phyloP scores from a whole-genome alignment of 1,140 invertebrate species.

The Lepidurus couesii region DNA sequence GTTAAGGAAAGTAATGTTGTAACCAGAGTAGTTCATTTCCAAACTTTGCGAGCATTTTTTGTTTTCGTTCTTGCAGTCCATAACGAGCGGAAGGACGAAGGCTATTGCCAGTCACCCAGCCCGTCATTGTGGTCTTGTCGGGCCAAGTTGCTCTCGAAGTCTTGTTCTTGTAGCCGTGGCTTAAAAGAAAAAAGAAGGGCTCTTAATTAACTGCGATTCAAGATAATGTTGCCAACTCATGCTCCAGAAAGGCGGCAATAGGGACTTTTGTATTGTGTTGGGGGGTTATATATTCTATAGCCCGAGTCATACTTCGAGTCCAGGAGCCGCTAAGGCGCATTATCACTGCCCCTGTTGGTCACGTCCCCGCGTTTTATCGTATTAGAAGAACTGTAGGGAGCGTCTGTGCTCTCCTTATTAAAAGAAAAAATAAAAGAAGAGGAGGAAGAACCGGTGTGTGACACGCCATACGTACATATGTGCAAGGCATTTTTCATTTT shows the following conservation, averaged over 20 bases:
- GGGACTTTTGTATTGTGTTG: not conserved
- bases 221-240: conserved; percentile 22
- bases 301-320: conserved; percentile 13
- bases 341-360: conserved; percentile 18
- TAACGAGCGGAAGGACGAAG: not conserved
- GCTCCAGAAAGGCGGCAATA: conserved; percentile 3
- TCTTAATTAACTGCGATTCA: conserved; percentile 19
- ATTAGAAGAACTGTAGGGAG: conserved; percentile 21
- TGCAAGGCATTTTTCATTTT: conserved; percentile 2
- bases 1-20: no score
- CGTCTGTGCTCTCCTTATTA: conserved; percentile 9
- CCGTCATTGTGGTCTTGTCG: not conserved
- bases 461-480: not conserved
- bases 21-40: no score
- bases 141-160: not conserved
- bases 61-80: not conserved
- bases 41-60: not conserved
- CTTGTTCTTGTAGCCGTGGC: not conserved
- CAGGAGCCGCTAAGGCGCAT: not conserved
- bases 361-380: not conserved
- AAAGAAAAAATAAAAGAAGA: not conserved
- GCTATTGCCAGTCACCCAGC: conserved; percentile 17
- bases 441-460: not conserved
- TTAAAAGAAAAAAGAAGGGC: not conserved
- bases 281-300: not conserved